Base-by-base conservation (phyloP, 2,797 vertebrate species). In the Acanthurus leucopareius region DNA sequence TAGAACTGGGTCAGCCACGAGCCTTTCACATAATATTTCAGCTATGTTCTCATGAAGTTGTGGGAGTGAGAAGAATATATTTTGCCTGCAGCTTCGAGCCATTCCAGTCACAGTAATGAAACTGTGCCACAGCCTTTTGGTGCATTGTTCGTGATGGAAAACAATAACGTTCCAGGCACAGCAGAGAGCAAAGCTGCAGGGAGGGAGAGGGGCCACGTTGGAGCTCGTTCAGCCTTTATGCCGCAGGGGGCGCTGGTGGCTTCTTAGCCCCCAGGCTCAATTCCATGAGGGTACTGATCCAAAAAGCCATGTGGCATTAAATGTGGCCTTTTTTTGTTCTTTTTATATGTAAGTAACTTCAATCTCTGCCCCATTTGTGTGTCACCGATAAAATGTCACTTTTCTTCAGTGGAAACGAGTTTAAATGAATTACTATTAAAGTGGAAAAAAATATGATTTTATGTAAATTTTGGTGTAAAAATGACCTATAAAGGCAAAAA, bases 131-230 rank as follows among this genome's bases (percentile, higher is more conserved):
- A 25, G 52, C 70, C n/a, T 42, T 38, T 48, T n/a, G 40, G 71
- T 80, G 72, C 65, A 82, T 87, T 83, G 79, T 86, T 85, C 4
- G 63, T 53, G 71, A 71, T 59, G 79, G 86, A 61, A 77, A 28
- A 22, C 66, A 17, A 15, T 19, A 62, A 16, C 0, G 19, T 32
- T 79, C 58, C 79, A 70, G 69, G 72, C 61, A 17, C 58, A 42
- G 69, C 47, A 57, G 61, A 69, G 73, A 68, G 73, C 67, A 2
- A 66, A 7, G 79, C 88, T 75, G 60, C 84, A 86, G 80, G 82
- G 80, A 65, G 45, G 10, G 6, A 44, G 38, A n/a, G 19, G 3
- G 35, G 60, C 44, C 63, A n/a, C 59, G 7, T 2, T 35, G 62
- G 72, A 60, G 16, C 10, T 25, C 19, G 45, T n/a, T 52, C n/a